Evolutionary conservation across 2,888 invertebrate species (phyloP).

Genomic region (Metalampra italica): DNA sequence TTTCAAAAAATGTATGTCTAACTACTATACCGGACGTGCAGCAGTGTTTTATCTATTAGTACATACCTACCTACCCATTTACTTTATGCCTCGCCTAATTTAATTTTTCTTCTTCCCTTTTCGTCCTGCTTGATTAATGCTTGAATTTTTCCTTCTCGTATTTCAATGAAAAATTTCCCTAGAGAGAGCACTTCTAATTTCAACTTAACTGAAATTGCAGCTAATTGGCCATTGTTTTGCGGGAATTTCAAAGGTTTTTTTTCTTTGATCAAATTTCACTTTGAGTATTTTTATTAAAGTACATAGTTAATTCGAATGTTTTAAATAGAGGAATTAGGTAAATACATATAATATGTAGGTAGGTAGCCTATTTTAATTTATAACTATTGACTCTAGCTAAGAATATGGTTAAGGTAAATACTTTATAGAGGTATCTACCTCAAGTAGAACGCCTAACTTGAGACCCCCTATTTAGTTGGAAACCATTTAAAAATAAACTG

Average conservation of each 20-base stretch:
- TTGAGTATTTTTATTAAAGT: no score
- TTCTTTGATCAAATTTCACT: not conserved
- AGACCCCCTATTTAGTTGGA: not conserved
- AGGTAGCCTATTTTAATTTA: no score
- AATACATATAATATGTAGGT: no score
- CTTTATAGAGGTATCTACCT: no score
- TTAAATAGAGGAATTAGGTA: no score
- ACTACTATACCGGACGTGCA: no score
- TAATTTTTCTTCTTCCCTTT: conserved; percentile 35
- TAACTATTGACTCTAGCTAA: no score
- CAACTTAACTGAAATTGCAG: conserved; percentile 40
- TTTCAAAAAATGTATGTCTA: no score
- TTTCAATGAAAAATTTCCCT: conserved; percentile 72
- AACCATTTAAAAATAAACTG: not conserved
- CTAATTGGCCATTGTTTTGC: conserved; percentile 47
- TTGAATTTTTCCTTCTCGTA: conserved; percentile 46
- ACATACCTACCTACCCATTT: not conserved
- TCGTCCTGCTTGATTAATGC: conserved; percentile 55
- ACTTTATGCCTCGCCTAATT: conserved; percentile 16
- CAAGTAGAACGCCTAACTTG: no score
- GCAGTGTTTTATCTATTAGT: no score
- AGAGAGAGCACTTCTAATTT: conserved; percentile 49
- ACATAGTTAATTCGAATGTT: no score
- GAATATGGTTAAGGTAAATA: no score
- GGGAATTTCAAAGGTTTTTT: conserved; percentile 16